These are phyloP conservation scores for Triplophysa siluroides DNA, from an alignment of 2,113 vertebrate species.

Conservation along the genomic window DNA sequence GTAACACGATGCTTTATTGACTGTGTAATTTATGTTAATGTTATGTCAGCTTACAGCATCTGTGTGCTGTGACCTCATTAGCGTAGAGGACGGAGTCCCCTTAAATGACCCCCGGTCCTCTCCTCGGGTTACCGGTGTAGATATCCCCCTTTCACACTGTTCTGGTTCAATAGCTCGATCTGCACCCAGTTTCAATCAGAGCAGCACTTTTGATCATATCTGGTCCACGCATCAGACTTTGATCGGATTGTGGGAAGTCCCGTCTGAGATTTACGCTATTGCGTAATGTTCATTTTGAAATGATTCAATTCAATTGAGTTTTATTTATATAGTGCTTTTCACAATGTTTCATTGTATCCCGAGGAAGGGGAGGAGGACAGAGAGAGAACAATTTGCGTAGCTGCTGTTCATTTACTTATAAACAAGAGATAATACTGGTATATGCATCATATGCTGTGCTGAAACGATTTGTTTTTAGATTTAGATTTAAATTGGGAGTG, in stretches of 20 bases:
- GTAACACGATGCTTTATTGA: slow-evolving; percentile 79
- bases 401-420: no score
- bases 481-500: no score
- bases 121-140: not conserved
- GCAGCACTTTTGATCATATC: not conserved
- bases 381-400: no score
- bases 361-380: no score
- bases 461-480: no score
- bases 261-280: not conserved
- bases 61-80: not conserved
- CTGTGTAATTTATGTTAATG: not conserved
- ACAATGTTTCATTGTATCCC: no score
- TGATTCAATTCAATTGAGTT: no score
- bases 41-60: not conserved
- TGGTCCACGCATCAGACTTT: not conserved
- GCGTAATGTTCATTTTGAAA: no score
- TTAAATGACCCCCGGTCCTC: not conserved
- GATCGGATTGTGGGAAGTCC: not conserved
- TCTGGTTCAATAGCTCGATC: not conserved
- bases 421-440: no score
- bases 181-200: not conserved
- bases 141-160: not conserved
- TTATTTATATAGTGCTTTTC: no score
- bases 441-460: no score
- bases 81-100: no score